These are phyloP conservation scores for Spilarctia lutea DNA, from an alignment of 2,888 invertebrate genomes.

Conservation along the genomic window DNA sequence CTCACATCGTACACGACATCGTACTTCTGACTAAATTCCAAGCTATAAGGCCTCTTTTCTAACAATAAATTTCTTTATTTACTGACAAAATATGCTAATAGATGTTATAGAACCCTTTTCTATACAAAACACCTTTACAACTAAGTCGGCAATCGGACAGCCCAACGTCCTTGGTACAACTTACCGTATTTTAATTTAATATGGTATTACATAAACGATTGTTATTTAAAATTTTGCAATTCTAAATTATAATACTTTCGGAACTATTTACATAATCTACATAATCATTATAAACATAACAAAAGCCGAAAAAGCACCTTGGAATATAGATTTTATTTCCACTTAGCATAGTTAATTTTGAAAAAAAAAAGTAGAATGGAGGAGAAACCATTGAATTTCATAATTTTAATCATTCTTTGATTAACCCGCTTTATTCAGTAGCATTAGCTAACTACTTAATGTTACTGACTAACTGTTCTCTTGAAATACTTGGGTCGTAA, in stretches of 20 bases:
- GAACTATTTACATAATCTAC: no score
- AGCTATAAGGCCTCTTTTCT: not conserved
- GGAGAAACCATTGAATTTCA: not conserved
- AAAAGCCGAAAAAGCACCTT: not conserved
- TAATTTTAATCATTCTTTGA: not conserved
- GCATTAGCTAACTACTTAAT: not conserved
- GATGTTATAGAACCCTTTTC: constrained; percentile 18
- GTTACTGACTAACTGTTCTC: not conserved
- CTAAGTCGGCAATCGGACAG: constrained; percentile 16
- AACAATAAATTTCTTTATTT: not conserved
- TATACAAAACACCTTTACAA: constrained; percentile 16
- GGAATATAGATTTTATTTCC: no score
- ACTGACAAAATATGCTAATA: constrained; percentile 20
- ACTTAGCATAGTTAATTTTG: no score
- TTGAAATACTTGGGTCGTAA: not conserved
- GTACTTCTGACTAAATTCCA: not conserved
- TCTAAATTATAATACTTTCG: no score
- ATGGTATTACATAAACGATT: constrained; percentile 25
- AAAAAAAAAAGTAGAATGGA: not conserved
- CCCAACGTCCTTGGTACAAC: constrained; percentile 47
- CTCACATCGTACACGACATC: not conserved
- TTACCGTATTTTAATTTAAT: constrained; percentile 31
- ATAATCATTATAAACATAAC: not conserved
- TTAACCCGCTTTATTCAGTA: not conserved
- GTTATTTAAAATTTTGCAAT: constrained; percentile 24